Conservation (phyloP, 2,113 vertebrate genomes). For the Micronycteris hirsuta region DNA sequence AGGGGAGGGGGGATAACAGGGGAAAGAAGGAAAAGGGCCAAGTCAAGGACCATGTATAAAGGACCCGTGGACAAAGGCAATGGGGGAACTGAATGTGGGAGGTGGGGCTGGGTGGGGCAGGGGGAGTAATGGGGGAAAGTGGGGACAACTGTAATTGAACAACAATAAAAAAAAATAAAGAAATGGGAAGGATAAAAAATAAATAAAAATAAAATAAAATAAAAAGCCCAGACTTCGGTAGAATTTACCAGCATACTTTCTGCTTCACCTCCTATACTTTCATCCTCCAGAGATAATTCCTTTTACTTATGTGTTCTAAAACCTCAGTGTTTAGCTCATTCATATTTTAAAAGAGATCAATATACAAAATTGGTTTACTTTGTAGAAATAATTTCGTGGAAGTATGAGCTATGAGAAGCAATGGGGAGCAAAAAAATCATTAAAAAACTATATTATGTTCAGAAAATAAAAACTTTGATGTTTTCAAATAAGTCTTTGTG, state of each 20-base stretch:
- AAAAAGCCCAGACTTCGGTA: neutral
- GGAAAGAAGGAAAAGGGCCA: too few species aligned
- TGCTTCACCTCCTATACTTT: neutral
- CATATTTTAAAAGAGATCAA: constrained; percentile 63
- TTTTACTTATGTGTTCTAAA: constrained; percentile 57
- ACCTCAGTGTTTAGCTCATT: constrained; percentile 38
- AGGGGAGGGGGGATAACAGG: too few species aligned
- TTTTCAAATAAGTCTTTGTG: constrained; percentile 63
- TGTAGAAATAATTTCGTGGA: constrained; percentile 62
- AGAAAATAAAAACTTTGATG: constrained; percentile 69
- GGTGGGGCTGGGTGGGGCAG: too few species aligned
- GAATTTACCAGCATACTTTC: neutral
- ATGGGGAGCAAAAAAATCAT: constrained; percentile 60
- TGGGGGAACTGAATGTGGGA: too few species aligned
- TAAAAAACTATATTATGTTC: constrained; percentile 59
- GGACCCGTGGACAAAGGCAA: too few species aligned
- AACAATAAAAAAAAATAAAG: too few species aligned
- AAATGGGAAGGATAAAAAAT: too few species aligned
- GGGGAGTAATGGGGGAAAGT: too few species aligned
- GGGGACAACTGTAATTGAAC: too few species aligned
- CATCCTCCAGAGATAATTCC: constrained; percentile 1
- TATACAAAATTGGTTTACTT: constrained; percentile 55
- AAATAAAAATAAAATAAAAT: neutral
- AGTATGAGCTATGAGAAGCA: constrained; percentile 66
- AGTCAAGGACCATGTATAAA: too few species aligned